Base-by-base conservation (phyloP, 2,888 invertebrate species). In the Acholoe squamosa region DNA sequence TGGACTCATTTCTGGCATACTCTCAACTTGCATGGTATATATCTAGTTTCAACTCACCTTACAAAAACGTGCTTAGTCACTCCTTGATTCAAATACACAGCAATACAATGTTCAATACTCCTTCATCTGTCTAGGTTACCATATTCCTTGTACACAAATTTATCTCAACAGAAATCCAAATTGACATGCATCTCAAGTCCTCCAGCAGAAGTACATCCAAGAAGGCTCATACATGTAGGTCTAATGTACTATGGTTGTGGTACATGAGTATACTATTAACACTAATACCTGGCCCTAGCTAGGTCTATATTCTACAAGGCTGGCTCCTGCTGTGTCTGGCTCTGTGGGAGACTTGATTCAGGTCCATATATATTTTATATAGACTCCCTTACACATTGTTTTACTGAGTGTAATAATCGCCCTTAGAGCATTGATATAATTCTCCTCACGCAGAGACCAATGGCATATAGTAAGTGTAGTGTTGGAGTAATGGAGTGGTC, bases 271-370 rank as follows among this genome's bases (percentile, higher is more conserved):
- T 61, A 61, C 61, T 61, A 61, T 61, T 3, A 54, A 14, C 12
- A 61, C 19, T n/a, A 61, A 19, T 61, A 61, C 5, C 61, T 61
- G 61, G 14, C n/a, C 61, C 3, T 19, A 61, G 61, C 12, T 61
- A n/a, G 61, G 61, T n/a, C 61, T 61, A 61, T 61, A 61, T 61
- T 61, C 61, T 61, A 61, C 14, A 61, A 12, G 61, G 61, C 61
- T 61, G 5, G 19, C 3, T 3, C 61, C 61, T 14, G 61, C 61
- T 7, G 61, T 61, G 61, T 61, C 61, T 61, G 61, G 61, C 61
- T 14, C 54, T 54, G 54, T 19, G 19, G 54, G 54, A 10, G 54
- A 61, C 19, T 61, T 61, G n/a, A 61, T 61, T 0, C n/a, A n/a
- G n/a, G 19, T n/a, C 61, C 61, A 61, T 61, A 61, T n/a, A 19